phyloP scores from a whole-genome alignment of 2,888 invertebrate species.

The Coelogynopora nodosa region DNA sequence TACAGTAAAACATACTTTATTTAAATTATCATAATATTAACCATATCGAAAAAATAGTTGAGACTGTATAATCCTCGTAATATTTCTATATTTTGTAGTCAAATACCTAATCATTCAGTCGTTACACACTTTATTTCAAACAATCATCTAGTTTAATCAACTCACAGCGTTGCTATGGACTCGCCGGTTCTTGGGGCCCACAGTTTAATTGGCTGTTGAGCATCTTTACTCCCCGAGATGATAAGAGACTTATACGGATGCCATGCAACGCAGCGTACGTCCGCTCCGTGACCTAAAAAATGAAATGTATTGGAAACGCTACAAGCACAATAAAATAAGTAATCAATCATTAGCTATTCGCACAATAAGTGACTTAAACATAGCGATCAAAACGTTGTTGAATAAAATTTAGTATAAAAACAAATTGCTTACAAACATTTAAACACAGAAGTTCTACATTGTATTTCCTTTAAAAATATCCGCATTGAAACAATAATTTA shows the following conservation, averaged over 20 bases:
- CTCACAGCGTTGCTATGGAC: conserved; percentile 69
- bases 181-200: conserved; percentile 98
- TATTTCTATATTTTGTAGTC: background rate
- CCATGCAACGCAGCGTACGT: conserved; percentile 99
- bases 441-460: no score
- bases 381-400: no score
- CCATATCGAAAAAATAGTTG: background rate
- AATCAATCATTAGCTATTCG: no score
- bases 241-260: conserved; percentile 94
- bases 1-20: no score
- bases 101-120: no score
- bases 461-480: no score
- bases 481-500: no score
- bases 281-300: conserved; percentile 77
- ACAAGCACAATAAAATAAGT: no score
- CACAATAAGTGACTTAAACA: no score
- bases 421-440: no score
- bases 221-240: conserved; percentile 97
- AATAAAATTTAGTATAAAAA: no score
- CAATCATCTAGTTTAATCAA: conserved; percentile 93
- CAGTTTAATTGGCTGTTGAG: conserved; percentile 96
- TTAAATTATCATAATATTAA: background rate
- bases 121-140: conserved; percentile 97
- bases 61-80: background rate
- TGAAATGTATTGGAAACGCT: no score